Percentiles rank a stretch among this genome's conserved stretches.
These are phyloP conservation scores for Pteria penguin DNA, from an alignment of 2,888 invertebrate species.

Conservation along the genomic window DNA sequence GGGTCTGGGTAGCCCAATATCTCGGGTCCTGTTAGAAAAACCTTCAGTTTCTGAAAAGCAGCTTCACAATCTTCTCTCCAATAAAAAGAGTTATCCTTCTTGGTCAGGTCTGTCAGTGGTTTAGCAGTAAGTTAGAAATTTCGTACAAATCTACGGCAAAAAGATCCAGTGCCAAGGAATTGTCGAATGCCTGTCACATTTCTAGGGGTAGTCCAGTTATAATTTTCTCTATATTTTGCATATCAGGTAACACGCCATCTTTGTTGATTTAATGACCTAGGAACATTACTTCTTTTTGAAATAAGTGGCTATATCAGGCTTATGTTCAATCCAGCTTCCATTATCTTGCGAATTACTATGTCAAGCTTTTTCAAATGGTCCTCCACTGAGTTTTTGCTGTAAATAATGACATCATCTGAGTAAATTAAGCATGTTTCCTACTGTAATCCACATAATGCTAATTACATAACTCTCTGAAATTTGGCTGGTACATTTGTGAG, in stretches of 20 bases:
- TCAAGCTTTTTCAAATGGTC: slow-evolving; percentile 20
- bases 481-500: slow-evolving; percentile 32
- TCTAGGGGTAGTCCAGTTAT: slow-evolving; percentile 28
- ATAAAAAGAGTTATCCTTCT: slow-evolving; percentile 23
- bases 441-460: slow-evolving; percentile 36
- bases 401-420: slow-evolving; percentile 38
- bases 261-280: slow-evolving; percentile 36
- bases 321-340: slow-evolving; percentile 30
- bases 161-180: slow-evolving; percentile 40
- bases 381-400: slow-evolving; percentile 22
- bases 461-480: slow-evolving; percentile 40
- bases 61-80: slow-evolving; percentile 36
- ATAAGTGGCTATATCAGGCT: no score
- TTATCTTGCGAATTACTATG: slow-evolving; percentile 19
- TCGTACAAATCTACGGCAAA: slow-evolving; percentile 39
- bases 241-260: slow-evolving; percentile 38
- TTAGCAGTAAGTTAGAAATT: slow-evolving; percentile 34
- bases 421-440: slow-evolving; percentile 39
- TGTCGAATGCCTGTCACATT: slow-evolving; percentile 36
- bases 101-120: slow-evolving; percentile 40
- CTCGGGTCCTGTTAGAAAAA: slow-evolving; percentile 15
- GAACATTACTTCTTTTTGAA: no score
- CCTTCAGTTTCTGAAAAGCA: slow-evolving; percentile 42
- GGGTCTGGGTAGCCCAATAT: slow-evolving; percentile 45
- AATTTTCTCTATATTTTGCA: slow-evolving; percentile 37